These are phyloP conservation scores for Parazoanthus darwini DNA, from an alignment of 92 coral and sea anemone species.

Conservation along the genomic window DNA sequence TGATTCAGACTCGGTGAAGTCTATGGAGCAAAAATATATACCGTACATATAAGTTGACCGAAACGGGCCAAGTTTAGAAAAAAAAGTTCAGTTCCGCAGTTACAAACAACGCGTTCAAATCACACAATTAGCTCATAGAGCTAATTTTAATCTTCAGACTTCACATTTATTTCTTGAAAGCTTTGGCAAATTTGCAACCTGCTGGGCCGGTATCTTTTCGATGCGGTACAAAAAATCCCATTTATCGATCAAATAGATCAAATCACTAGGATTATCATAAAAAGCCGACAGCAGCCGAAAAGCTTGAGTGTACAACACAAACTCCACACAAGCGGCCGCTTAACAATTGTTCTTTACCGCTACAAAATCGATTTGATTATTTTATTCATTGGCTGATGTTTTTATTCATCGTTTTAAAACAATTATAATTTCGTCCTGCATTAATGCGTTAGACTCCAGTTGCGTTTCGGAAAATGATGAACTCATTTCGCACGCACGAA, in stretches of 20 bases:
- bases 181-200: conserved; percentile 17
- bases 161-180: conserved; percentile 34
- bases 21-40: neutral
- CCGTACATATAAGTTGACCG: neutral
- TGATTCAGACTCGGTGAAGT: neutral
- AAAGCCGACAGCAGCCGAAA: conserved; percentile 40
- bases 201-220: conserved; percentile 34
- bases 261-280: conserved; percentile 3
- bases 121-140: conserved; percentile 22
- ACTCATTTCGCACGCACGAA: conserved; percentile 25
- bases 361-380: conserved; percentile 40
- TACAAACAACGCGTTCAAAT: conserved; percentile 28
- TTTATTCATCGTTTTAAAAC: conserved; percentile 47
- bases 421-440: conserved; percentile 17
- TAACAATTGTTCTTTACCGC: conserved; percentile 26
- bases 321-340: conserved; percentile 17
- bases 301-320: neutral
- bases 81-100: neutral
- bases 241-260: conserved; percentile 29
- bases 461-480: neutral
- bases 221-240: conserved; percentile 10
- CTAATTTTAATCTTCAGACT: conserved; percentile 40
- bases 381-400: conserved; percentile 34
- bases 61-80: neutral
- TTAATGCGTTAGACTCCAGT: neutral